phyloP scores from a whole-genome alignment of 1,140 invertebrate genomes.

The Zelostemma sp. region DNA sequence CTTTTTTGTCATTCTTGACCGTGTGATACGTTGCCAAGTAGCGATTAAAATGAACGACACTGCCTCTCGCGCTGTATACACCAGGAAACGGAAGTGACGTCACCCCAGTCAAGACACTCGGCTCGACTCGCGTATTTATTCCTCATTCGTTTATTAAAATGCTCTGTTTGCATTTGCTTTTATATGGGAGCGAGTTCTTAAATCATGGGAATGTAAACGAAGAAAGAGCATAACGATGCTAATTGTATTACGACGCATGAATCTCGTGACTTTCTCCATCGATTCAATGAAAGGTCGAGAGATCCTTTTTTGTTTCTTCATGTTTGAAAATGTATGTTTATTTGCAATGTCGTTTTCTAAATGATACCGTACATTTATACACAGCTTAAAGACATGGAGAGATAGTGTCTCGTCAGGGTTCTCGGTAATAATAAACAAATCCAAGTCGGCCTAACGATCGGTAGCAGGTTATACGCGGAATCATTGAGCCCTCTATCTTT shows the following conservation, averaged over 20 bases:
- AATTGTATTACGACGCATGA: too few species aligned
- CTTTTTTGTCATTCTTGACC: constrained; percentile 30
- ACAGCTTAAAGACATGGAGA: not conserved
- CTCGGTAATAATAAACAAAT: constrained; percentile 47
- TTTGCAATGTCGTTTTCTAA: too few species aligned
- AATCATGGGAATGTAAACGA: constrained; percentile 30
- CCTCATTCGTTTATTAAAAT: constrained; percentile 50
- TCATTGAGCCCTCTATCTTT: constrained; percentile 41
- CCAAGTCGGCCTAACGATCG: constrained; percentile 45
- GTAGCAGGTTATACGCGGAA: constrained; percentile 39
- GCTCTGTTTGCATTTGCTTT: constrained; percentile 33
- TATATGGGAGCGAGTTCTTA: constrained; percentile 20
- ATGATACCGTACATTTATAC: too few species aligned
- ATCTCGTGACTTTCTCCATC: too few species aligned
- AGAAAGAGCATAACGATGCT: too few species aligned
- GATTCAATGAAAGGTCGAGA: too few species aligned
- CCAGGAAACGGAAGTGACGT: constrained; percentile 54
- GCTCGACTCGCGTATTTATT: constrained; percentile 47
- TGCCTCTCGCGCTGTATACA: constrained; percentile 41
- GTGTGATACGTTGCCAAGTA: constrained; percentile 29
- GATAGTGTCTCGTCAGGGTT: constrained; percentile 18
- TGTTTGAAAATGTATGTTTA: too few species aligned
- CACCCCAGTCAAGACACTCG: constrained; percentile 29
- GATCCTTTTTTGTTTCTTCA: too few species aligned
- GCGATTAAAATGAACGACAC: constrained; percentile 51